These are phyloP conservation scores for Pelagia noctiluca DNA, from an alignment of 30 jellyfish, hydroid and myxozoan genomes.

Conservation along the genomic window DNA sequence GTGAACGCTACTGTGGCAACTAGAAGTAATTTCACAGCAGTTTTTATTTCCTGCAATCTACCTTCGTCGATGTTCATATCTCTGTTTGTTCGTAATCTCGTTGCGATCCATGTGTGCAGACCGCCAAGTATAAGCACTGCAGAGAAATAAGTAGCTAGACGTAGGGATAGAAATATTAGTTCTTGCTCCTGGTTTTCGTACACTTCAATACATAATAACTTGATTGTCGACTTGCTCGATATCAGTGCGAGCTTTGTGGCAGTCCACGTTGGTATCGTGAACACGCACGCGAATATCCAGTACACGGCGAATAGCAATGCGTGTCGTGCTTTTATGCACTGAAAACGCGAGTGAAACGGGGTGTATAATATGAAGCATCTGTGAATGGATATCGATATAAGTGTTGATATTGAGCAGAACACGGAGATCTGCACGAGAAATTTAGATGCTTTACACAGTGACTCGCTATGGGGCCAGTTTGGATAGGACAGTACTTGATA, in stretches of 20 bases:
- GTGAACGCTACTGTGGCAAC: slow-evolving; percentile 50
- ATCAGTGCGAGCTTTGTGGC: slow-evolving; percentile 31
- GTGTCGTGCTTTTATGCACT: slow-evolving; percentile 27
- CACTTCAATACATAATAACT: slow-evolving; percentile 54
- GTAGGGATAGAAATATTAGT: slow-evolving; percentile 30
- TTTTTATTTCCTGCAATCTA: slow-evolving; percentile 38
- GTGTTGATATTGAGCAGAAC: slow-evolving; percentile 40
- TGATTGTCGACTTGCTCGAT: slow-evolving; percentile 24
- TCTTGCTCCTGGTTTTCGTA: slow-evolving; percentile 32
- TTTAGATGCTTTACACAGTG: slow-evolving; percentile 58
- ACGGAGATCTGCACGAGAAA: slow-evolving; percentile 60
- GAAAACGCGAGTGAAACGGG: not conserved
- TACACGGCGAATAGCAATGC: slow-evolving; percentile 15
- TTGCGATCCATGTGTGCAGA: slow-evolving; percentile 36
- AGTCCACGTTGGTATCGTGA: slow-evolving; percentile 54
- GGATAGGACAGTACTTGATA: slow-evolving; percentile 75
- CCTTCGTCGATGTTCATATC: slow-evolving; percentile 36
- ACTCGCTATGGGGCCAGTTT: slow-evolving; percentile 62
- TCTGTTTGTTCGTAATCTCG: slow-evolving; percentile 27
- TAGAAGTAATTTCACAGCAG: slow-evolving; percentile 43
- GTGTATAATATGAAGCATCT: slow-evolving; percentile 27
- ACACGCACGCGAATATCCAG: slow-evolving; percentile 54
- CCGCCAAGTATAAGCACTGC: slow-evolving; percentile 26
- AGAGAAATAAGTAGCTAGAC: slow-evolving; percentile 45
- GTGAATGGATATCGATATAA: slow-evolving; percentile 53